A percentile compares a stretch with the other conserved stretches of the same genome.
Conservation (phyloP, 2,797 vertebrate species). For the Sebastes matsubarae region DNA sequence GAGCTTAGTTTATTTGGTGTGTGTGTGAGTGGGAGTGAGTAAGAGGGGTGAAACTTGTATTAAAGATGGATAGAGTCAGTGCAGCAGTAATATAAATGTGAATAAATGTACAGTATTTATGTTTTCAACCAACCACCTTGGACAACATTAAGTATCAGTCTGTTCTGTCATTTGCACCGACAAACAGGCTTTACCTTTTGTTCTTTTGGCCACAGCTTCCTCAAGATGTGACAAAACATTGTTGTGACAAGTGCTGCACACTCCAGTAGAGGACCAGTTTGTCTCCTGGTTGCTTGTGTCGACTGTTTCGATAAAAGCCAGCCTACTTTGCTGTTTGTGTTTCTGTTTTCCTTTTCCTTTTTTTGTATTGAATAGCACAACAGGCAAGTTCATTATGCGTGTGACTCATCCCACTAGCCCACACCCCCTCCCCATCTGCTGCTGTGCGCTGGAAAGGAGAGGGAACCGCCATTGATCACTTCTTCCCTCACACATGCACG, state of each 20-base stretch:
- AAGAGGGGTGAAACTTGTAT: slow-evolving; percentile 7
- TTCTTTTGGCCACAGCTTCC: slow-evolving; percentile 42
- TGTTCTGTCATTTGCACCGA: slow-evolving; percentile 18
- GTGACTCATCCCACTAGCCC: slow-evolving; percentile 87
- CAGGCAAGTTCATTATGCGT: slow-evolving; percentile 85
- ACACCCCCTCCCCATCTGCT: slow-evolving; percentile 86
- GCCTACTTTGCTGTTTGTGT: slow-evolving; percentile 76
- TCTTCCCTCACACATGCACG: slow-evolving; percentile 83
- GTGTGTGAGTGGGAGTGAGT: background rate
- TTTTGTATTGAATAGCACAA: slow-evolving; percentile 85
- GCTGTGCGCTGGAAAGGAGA: slow-evolving; percentile 84
- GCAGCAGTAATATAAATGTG: slow-evolving; percentile 8
- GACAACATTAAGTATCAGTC: slow-evolving; percentile 20
- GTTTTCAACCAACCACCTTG: slow-evolving; percentile 4
- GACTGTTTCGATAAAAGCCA: slow-evolving; percentile 71
- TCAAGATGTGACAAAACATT: slow-evolving; percentile 51
- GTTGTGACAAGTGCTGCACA: slow-evolving; percentile 59
- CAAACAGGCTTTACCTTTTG: slow-evolving; percentile 35
- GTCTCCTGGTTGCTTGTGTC: slow-evolving; percentile 58
- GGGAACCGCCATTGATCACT: slow-evolving; percentile 87
- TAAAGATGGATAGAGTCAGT: slow-evolving; percentile 3
- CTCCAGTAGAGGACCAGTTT: slow-evolving; percentile 58
- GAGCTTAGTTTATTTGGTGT: background rate
- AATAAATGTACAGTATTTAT: slow-evolving; percentile 17
- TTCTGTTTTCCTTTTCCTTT: slow-evolving; percentile 72